Evolutionary conservation across 2,797 vertebrate genomes (phyloP), one percentile per base, ranked within the genome.

Genomic region (Ctenosaura bakeri): DNA sequence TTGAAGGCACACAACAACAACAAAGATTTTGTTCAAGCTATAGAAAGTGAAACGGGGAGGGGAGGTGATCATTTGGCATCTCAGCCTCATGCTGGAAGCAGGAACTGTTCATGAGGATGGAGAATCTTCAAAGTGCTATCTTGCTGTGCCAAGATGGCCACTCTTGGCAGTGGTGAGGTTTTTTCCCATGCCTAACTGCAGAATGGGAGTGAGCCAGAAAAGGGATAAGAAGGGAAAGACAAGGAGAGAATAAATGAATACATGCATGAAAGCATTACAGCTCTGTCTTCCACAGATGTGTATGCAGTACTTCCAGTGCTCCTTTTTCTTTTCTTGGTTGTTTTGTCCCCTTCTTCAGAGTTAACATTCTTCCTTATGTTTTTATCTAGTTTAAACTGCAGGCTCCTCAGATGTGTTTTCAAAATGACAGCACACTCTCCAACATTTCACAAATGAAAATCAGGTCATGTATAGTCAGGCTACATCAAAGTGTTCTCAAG

Each of bases 181-280:
- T 64, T 22, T 64, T 64, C 20, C 22, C 62, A 64, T 24, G 4
- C 6, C 20, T 64, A 64, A 0, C 69, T 90, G 46, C 52, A 92
- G 86, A 54, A 90, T 92, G 92, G 74, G 77, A 76, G 92, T 91
- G 84, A 88, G 91, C 87, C 46, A 18, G 54, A 69, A 69, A 85
- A 5, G 64, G 90, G 35, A 38, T 20, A 12, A 8, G 22, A 20
- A 1, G 35, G 22, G n/a, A 18, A 20, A 8, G 74, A 18, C 35
- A 9, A 42, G 9, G 20, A 22, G 5, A 64, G 76, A 86, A 78
- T 59, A 77, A 89, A 13, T 56, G 18, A 87, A 93, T 89, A 8
- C 59, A 62, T 3, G 16, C 62, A 24, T 24, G 4, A 64, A 64
- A 14, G 89, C 76, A 95, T 88, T 91, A 71, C n/a, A 24, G 85